Evolutionary conservation across 2,888 invertebrate genomes (phyloP), one percentile per base, ranked within the genome.

Genomic region (Falcaria lacertinaria): DNA sequence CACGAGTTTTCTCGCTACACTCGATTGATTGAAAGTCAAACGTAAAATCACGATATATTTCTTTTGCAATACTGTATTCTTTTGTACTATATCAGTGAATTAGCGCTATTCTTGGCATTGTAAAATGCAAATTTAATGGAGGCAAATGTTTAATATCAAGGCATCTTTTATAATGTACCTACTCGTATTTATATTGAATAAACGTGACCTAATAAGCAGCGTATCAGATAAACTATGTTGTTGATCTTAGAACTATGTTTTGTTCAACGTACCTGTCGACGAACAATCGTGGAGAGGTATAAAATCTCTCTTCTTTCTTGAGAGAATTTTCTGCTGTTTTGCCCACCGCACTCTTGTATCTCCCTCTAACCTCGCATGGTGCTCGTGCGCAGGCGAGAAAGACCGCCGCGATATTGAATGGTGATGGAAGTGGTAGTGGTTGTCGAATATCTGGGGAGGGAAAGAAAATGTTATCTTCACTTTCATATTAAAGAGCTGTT

Each of bases 391-490:
- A 15, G 94, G 93, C 42, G 90, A 85, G 47, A 92, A 68, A 7
- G 97, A 97, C 63, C 97, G 90, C 81, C 95, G 95, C 50, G 92
- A 90, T 52, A 97, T 93, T 54, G 92, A 91, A 64, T 91, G 91
- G 84, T 97, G 97, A 62, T 93, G 92, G 79, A 97, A 94, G 78
- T 96, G 95, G 83, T 94, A 97, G 84, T 95, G 94, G 77, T 96
- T 94, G 64, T 93, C 93, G 79, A 97, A 93, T 77, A 98, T 97
- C 97, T 98, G 92, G 1, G 28, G 60, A 74, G 61, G 68, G 74
- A 19, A 14, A 42, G 43, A 44, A 54, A 40, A 3, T 8, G 15
- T 15, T 4, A n/a, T n/a, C n/a, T n/a, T n/a, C n/a, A n/a, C n/a
- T n/a, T n/a, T n/a, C n/a, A n/a, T n/a, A n/a, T n/a, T n/a, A n/a